Percentiles rank a stretch among this genome's conserved stretches.
phyloP scores from a whole-genome alignment of 2,113 vertebrate species.

The Prunella fulvescens region DNA sequence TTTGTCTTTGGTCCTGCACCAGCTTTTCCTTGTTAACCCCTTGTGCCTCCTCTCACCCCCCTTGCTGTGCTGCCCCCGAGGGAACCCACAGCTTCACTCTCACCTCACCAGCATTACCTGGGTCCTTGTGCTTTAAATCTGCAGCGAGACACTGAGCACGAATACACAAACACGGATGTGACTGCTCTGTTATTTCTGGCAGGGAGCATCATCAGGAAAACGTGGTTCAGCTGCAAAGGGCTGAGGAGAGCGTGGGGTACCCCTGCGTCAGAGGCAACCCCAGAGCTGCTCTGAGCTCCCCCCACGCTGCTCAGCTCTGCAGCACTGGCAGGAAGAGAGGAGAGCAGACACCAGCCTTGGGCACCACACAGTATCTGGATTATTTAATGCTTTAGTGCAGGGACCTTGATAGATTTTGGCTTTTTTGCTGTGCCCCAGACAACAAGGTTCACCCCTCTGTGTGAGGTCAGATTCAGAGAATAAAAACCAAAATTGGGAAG shows the following conservation, averaged over 20 bases:
- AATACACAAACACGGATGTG: fast-evolving
- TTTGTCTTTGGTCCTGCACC: not conserved
- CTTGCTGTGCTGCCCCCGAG: not conserved
- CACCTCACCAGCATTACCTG: fast-evolving
- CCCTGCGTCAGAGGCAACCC: not conserved
- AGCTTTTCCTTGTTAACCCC: not conserved
- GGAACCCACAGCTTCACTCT: not conserved
- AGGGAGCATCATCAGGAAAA: not conserved
- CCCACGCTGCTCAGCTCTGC: not conserved
- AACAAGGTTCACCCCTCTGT: not conserved
- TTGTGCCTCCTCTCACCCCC: not conserved
- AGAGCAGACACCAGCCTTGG: not conserved
- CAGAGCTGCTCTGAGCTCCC: not conserved
- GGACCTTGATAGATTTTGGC: not conserved
- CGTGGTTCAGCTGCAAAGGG: fast-evolving
- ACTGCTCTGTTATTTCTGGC: not conserved
- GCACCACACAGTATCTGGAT: not conserved
- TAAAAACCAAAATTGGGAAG: not conserved
- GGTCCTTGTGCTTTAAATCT: not conserved
- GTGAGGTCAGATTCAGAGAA: not conserved
- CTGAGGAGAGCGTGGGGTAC: not conserved
- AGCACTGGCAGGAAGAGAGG: not conserved
- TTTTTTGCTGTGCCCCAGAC: not conserved
- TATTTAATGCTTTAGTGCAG: not conserved
- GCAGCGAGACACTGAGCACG: fast-evolving